Evolutionary conservation across 2,113 vertebrate species (phyloP).

Genomic region (Jacana jacana): DNA sequence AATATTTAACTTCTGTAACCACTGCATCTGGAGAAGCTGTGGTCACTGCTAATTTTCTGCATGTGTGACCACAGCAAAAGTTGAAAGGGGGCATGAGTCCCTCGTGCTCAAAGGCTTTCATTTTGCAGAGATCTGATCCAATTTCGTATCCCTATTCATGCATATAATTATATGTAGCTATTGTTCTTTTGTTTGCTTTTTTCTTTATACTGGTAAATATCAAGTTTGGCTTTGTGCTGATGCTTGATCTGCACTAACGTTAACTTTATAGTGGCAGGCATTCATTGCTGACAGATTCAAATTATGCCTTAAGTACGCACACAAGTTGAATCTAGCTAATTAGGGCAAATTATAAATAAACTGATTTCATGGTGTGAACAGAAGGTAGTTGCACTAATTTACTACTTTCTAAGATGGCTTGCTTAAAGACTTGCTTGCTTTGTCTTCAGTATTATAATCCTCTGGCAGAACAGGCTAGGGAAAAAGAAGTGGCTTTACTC

Average conservation of each 20-base stretch:
- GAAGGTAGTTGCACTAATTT: not conserved
- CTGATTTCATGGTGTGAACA: not conserved
- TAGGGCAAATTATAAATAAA: not conserved
- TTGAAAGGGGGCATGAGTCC: not conserved
- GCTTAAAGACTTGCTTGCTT: not conserved
- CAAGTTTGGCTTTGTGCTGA: not conserved
- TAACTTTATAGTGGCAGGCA: not conserved
- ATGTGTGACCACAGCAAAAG: conserved; percentile 6
- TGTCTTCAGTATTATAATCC: not conserved
- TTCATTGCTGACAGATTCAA: not conserved
- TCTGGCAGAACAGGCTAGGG: not conserved
- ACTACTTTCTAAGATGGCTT: not conserved
- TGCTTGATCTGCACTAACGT: not conserved
- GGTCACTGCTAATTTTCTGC: not conserved
- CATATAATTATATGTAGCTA: not conserved
- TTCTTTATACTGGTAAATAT: not conserved
- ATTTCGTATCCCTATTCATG: not conserved
- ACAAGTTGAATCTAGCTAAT: not conserved
- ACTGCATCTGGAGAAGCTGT: not conserved
- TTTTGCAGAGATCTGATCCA: not conserved
- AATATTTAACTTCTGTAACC: not conserved
- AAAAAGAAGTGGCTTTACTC: not conserved
- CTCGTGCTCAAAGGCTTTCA: not conserved
- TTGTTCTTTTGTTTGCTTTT: conserved; percentile 30
- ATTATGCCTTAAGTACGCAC: not conserved